Base-by-base conservation (phyloP, 2,797 vertebrate species). In the Notamacropus eugenii region DNA sequence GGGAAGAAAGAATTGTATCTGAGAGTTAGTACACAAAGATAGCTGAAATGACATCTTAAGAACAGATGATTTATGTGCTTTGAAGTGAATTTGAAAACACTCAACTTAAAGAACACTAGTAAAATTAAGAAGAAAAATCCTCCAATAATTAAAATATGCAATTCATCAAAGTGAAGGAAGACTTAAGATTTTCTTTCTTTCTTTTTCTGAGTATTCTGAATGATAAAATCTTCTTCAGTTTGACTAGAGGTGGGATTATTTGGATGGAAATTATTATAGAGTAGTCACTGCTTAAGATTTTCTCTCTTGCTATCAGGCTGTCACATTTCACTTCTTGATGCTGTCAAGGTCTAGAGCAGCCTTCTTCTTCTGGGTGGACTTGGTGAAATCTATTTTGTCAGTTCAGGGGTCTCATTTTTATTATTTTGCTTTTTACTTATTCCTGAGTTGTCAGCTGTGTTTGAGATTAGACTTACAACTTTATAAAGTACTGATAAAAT, bases 401-500 rank as follows among this genome's bases (percentile, higher is more conserved):
- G 40, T 27, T 87, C 40, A 87, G 9, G 40, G 9, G 40, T 87
- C 40, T 87, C 19, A 46, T 46, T 87, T 87, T 87, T 87, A 46
- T 27, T 50, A 46, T 12, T 46, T 50, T 52, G n/a, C 52, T 74
- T 87, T 87, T 27, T 2, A 11, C 9, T 87, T 87, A 87, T 27
- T 87, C 24, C 40, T 87, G 40, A 46, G 40, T 87, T 87, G 40
- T 50, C 74, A 87, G 22, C 22, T 46, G 19, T 24, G 22, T 82
- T 82, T 46, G n/a, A 87, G 40, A 87, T 46, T 50, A 87, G 74
- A 46, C 22, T 50, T 87, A 50, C 10, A 96, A 97, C 96, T 96
- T 93, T 97, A 93, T 87, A 96, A 97, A 97, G 93, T 74, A 96
- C 97, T 97, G 22, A 74, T 98, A 96, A 97, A 97, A 97, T 96